Conservation (phyloP, 2,113 vertebrate genomes). For the Spea bombifrons region DNA sequence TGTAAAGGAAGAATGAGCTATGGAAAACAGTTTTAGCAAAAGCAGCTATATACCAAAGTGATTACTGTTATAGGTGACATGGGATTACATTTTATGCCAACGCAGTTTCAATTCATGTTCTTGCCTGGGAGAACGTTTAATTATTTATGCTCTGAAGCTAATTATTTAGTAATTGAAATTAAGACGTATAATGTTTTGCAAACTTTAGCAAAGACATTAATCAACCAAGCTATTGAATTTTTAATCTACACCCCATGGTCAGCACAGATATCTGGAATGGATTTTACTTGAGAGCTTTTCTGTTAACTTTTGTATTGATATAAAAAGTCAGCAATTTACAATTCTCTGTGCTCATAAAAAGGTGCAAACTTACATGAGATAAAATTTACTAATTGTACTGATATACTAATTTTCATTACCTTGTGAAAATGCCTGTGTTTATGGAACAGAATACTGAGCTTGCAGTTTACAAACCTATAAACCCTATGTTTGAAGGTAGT, state of each 20-base stretch:
- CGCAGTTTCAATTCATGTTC: background rate
- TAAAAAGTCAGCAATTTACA: too few relatives aligned
- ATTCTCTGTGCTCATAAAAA: too few relatives aligned
- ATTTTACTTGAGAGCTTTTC: too few relatives aligned
- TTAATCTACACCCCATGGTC: constrained; percentile 67
- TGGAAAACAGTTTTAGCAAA: background rate
- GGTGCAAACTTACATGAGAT: too few relatives aligned
- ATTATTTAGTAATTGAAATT: constrained; percentile 76
- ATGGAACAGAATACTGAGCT: too few relatives aligned
- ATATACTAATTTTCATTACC: too few relatives aligned
- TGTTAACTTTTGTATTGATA: too few relatives aligned
- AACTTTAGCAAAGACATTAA: constrained; percentile 70
- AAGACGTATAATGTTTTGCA: constrained; percentile 71
- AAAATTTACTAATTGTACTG: too few relatives aligned
- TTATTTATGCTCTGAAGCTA: constrained; percentile 71
- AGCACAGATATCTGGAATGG: constrained; percentile 58
- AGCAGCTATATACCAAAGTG: background rate
- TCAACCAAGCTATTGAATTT: constrained; percentile 72
- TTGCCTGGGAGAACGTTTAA: constrained; percentile 54
- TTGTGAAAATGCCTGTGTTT: too few relatives aligned
- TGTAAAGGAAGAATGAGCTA: too few relatives aligned
- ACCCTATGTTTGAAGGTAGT: too few relatives aligned
- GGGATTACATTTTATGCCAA: background rate
- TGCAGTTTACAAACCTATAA: too few relatives aligned
- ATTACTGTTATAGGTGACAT: background rate